phyloP scores from a whole-genome alignment of 2,888 invertebrate species.

The Odontocerum albicorne region DNA sequence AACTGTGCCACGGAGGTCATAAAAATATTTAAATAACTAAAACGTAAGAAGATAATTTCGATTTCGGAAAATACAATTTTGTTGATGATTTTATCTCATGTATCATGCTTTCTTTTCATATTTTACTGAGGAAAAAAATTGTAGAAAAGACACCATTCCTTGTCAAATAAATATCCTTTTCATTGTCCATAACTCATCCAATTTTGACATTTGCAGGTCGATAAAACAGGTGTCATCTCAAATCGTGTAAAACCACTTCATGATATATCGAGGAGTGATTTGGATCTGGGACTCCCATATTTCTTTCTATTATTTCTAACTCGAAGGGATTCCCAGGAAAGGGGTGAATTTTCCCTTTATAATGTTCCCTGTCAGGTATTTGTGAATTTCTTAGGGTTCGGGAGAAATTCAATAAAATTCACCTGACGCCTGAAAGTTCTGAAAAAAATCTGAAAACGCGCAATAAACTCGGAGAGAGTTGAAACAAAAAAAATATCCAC shows the following conservation, averaged over 20 bases:
- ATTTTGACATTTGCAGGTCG: slow-evolving; percentile 9
- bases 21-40: too few relatives aligned
- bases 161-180: background rate
- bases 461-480: background rate
- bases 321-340: background rate
- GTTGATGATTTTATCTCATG: too few relatives aligned
- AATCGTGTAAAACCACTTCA: slow-evolving; percentile 2
- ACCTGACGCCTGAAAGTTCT: slow-evolving; percentile 31
- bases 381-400: background rate
- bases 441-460: too few relatives aligned
- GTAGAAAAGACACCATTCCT: background rate
- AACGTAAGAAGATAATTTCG: too few relatives aligned
- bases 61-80: too few relatives aligned
- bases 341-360: background rate
- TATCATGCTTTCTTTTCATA: too few relatives aligned
- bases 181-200: slow-evolving; percentile 3
- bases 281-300: slow-evolving; percentile 4
- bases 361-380: too few relatives aligned
- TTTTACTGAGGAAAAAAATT: too few relatives aligned
- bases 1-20: too few relatives aligned
- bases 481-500: too few relatives aligned
- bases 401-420: slow-evolving; percentile 34
- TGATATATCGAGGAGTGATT: slow-evolving; percentile 6
- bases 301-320: background rate
- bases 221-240: slow-evolving; percentile 12